Evolutionary conservation across 2,888 invertebrate species (phyloP).

Genomic region (Drosophila anceps): DNA sequence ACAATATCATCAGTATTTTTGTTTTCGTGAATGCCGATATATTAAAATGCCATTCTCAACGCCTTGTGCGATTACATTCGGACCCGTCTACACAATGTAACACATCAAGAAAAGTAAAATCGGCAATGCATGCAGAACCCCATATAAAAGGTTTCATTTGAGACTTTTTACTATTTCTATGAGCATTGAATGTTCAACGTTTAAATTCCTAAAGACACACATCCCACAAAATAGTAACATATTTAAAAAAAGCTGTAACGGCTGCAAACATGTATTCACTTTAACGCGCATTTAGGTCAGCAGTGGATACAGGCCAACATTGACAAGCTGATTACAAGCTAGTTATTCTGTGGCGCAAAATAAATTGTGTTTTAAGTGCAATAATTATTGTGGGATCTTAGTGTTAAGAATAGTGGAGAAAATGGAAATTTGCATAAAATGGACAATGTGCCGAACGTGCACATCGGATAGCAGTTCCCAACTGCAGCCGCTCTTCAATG

Average conservation of each 20-base stretch:
- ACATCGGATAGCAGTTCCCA: slow-evolving; percentile 32
- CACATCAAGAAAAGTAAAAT: not conserved
- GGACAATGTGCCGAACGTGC: slow-evolving; percentile 83
- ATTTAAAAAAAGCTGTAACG: not conserved
- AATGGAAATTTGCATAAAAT: slow-evolving; percentile 83
- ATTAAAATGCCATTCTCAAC: not conserved
- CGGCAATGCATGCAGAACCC: not conserved
- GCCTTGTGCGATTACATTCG: not conserved
- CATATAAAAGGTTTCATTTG: not conserved
- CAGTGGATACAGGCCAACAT: slow-evolving; percentile 1
- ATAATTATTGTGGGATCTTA: not conserved
- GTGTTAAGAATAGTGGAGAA: too few species aligned
- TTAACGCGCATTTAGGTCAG: not conserved
- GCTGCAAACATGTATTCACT: not conserved
- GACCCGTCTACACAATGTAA: not conserved
- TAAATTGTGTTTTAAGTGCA: slow-evolving; percentile 1
- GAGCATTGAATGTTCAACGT: not conserved
- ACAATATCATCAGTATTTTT: slow-evolving; percentile 12
- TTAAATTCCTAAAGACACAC: not conserved
- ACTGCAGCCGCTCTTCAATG: slow-evolving; percentile 71
- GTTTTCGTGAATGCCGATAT: slow-evolving; percentile 1
- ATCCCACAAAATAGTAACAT: not conserved
- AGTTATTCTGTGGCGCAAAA: slow-evolving; percentile 13
- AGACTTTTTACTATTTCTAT: not conserved
- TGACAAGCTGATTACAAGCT: not conserved